Conservation (phyloP, 2,113 vertebrate genomes). For the Arothron firmamentum region DNA sequence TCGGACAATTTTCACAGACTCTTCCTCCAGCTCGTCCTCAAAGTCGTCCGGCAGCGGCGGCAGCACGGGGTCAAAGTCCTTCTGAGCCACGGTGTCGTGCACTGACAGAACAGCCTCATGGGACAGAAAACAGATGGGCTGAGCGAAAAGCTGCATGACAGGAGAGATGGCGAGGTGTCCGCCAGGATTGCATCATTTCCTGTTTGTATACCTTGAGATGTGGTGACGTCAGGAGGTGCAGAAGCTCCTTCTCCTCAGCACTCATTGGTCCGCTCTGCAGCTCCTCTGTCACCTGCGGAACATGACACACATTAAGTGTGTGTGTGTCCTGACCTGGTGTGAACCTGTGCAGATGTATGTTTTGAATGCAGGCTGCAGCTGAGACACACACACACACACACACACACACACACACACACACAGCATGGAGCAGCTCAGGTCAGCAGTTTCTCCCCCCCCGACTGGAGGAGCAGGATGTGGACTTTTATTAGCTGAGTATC, state of each 20-base stretch:
- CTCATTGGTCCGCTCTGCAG: constrained; percentile 86
- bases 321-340: background rate
- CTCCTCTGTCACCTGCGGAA: constrained; percentile 87
- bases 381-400: constrained; percentile 13
- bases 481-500: constrained; percentile 44
- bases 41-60: constrained; percentile 89
- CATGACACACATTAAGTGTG: constrained; percentile 12
- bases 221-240: constrained; percentile 86
- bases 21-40: constrained; percentile 91
- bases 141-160: background rate
- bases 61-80: constrained; percentile 93
- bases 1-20: constrained; percentile 94
- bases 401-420: constrained; percentile 30
- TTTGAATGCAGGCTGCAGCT: constrained; percentile 1
- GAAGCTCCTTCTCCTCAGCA: constrained; percentile 86
- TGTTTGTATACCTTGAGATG: constrained; percentile 83
- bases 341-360: background rate
- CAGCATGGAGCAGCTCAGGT: constrained; percentile 41
- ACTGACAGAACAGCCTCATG: constrained; percentile 88
- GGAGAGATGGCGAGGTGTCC: too few species aligned
- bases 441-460: constrained; percentile 58
- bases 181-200: background rate
- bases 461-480: constrained; percentile 56
- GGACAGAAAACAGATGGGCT: background rate
- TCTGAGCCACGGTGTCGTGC: constrained; percentile 94